phyloP scores from a whole-genome alignment of 1,140 invertebrate species.

The Cyclina sinensis region DNA sequence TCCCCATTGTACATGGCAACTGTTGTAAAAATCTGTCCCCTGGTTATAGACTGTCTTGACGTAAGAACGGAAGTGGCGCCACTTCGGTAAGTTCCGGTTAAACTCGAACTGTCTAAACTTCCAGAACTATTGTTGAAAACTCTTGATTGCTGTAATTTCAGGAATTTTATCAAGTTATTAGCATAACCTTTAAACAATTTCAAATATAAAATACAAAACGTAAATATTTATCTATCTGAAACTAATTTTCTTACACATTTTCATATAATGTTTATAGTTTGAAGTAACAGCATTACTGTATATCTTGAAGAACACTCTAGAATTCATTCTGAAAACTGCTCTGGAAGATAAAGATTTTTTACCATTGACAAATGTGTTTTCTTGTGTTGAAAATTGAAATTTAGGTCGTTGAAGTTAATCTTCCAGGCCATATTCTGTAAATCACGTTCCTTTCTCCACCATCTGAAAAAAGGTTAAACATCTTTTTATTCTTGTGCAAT shows the following conservation, averaged over 20 bases:
- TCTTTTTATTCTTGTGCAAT: too few relatives aligned
- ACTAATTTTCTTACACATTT: too few relatives aligned
- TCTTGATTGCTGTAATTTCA: constrained; percentile 33
- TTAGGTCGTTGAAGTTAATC: constrained; percentile 74
- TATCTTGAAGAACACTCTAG: too few relatives aligned
- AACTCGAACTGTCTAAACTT: constrained; percentile 51
- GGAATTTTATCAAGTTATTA: too few relatives aligned
- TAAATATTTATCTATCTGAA: too few relatives aligned
- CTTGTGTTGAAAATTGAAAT: constrained; percentile 51
- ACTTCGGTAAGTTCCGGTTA: constrained; percentile 32
- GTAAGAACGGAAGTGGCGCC: constrained; percentile 48
- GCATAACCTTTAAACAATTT: too few relatives aligned
- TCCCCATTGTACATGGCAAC: constrained; percentile 69
- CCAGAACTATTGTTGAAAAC: constrained; percentile 26
- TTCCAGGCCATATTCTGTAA: constrained; percentile 79
- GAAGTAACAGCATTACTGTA: too few relatives aligned
- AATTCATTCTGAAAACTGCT: too few relatives aligned
- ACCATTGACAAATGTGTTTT: constrained; percentile 5
- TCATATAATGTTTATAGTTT: too few relatives aligned
- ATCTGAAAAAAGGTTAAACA: constrained; percentile 63
- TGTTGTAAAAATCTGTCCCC: constrained; percentile 56
- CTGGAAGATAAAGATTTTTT: background rate
- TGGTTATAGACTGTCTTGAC: constrained; percentile 18
- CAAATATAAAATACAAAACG: too few relatives aligned
- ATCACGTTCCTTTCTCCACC: constrained; percentile 77